A percentile compares a stretch with the other conserved stretches of the same genome.
These are phyloP conservation scores for Riparia riparia DNA, from an alignment of 2,113 vertebrate genomes.

Conservation along the genomic window DNA sequence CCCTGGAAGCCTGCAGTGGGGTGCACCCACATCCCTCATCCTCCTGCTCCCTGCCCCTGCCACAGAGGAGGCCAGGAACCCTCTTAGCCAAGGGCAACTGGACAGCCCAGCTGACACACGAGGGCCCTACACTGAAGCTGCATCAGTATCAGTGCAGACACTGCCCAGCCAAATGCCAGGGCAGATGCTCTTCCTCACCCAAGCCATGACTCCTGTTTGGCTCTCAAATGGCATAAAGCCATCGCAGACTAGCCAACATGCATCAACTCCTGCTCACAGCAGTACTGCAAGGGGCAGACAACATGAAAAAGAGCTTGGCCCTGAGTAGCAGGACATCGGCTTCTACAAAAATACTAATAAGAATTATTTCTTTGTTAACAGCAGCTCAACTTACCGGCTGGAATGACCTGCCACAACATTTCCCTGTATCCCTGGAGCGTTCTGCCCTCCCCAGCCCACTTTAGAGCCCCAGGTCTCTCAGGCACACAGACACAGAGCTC, in stretches of 20 bases:
- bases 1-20: fast-evolving
- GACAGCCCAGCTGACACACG: fast-evolving
- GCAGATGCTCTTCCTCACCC: background rate
- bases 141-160: background rate
- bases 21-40: background rate
- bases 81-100: background rate
- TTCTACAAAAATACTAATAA: background rate
- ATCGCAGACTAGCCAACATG: background rate
- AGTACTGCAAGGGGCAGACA: background rate
- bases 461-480: background rate
- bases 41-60: background rate
- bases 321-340: background rate
- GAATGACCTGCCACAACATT: background rate
- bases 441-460: background rate
- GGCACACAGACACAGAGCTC: background rate
- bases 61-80: background rate
- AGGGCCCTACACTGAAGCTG: background rate
- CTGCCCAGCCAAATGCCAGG: background rate
- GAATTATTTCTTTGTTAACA: background rate
- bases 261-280: background rate
- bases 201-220: background rate
- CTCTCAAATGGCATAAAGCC: background rate
- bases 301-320: background rate
- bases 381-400: background rate
- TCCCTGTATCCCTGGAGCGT: background rate